A percentile compares a stretch with the other conserved stretches of the same genome.
phyloP scores from a whole-genome alignment of 2,888 invertebrate species.

The Teleogryllus oceanicus region DNA sequence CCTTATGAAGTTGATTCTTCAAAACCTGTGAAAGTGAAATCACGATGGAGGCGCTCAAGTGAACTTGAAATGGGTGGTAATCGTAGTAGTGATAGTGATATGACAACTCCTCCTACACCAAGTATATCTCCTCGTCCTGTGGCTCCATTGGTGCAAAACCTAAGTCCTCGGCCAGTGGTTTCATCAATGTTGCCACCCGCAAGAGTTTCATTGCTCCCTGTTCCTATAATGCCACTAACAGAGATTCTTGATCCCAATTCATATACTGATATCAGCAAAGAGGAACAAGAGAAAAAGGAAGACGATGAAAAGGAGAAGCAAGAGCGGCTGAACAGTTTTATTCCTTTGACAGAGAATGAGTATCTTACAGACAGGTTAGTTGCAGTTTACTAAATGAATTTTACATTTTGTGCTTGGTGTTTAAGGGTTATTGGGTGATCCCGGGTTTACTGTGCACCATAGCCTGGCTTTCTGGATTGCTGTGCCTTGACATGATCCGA shows the following conservation, averaged over 20 bases:
- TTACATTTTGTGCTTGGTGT: too few species aligned
- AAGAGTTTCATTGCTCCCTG: constrained; percentile 46
- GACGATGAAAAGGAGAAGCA: constrained; percentile 54
- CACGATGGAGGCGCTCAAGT: constrained; percentile 71
- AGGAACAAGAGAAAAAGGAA: constrained; percentile 39
- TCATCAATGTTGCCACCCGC: constrained; percentile 44
- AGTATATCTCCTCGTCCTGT: constrained; percentile 34
- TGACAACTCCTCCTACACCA: constrained; percentile 35
- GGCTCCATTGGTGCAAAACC: constrained; percentile 29
- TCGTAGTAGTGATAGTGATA: constrained; percentile 36
- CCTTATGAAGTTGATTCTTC: constrained; percentile 46
- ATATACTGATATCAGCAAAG: constrained; percentile 25
- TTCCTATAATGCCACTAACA: constrained; percentile 44
- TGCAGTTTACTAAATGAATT: not conserved
- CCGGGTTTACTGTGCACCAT: too few species aligned
- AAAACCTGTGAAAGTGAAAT: constrained; percentile 76
- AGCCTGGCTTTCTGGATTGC: too few species aligned
- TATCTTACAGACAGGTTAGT: constrained; percentile 73
- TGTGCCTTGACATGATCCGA: too few species aligned
- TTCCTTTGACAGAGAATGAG: constrained; percentile 78
- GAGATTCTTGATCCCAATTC: constrained; percentile 18
- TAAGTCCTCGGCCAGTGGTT: constrained; percentile 42
- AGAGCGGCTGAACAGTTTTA: constrained; percentile 68
- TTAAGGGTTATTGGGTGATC: too few species aligned
- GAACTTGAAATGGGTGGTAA: constrained; percentile 62